These are phyloP conservation scores for Euplexia lucipara DNA, from an alignment of 2,888 invertebrate species.

Conservation along the genomic window DNA sequence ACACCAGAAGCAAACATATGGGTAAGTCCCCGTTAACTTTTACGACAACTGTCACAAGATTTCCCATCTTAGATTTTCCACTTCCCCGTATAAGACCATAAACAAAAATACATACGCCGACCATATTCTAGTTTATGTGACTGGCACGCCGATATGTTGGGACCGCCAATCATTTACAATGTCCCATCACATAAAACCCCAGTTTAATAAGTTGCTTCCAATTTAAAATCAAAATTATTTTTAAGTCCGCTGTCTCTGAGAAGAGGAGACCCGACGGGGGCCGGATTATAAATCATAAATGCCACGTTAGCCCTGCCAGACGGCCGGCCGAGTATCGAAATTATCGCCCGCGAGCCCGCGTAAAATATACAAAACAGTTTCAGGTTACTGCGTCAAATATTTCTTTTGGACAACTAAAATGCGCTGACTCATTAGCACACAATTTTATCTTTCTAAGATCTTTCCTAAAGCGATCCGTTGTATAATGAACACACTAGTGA, in stretches of 20 bases:
- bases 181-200: conserved; percentile 80
- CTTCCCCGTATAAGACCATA: conserved; percentile 18
- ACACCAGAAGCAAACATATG: conserved; percentile 17
- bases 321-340: conserved; percentile 83
- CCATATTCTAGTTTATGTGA: conserved; percentile 40
- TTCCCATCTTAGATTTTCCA: conserved; percentile 15
- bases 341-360: conserved; percentile 85
- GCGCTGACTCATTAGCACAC: conserved; percentile 78
- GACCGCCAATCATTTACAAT: conserved; percentile 74
- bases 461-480: conserved; percentile 26
- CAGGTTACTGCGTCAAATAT: conserved; percentile 86
- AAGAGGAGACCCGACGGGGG: conserved; percentile 84
- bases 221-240: conserved; percentile 88
- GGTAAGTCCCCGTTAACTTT: conserved; percentile 22
- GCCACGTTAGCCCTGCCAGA: conserved; percentile 84
- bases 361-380: conserved; percentile 88
- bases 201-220: conserved; percentile 86
- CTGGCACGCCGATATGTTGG: conserved; percentile 33
- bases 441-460: conserved; percentile 51
- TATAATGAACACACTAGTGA: conserved; percentile 44
- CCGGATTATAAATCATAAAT: conserved; percentile 90
- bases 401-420: conserved; percentile 79
- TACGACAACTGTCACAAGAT: conserved; percentile 14
- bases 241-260: conserved; percentile 84
- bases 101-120: conserved; percentile 18